Evolutionary conservation across 1,140 invertebrate genomes (phyloP).

Genomic region (Danaus melanippus): DNA sequence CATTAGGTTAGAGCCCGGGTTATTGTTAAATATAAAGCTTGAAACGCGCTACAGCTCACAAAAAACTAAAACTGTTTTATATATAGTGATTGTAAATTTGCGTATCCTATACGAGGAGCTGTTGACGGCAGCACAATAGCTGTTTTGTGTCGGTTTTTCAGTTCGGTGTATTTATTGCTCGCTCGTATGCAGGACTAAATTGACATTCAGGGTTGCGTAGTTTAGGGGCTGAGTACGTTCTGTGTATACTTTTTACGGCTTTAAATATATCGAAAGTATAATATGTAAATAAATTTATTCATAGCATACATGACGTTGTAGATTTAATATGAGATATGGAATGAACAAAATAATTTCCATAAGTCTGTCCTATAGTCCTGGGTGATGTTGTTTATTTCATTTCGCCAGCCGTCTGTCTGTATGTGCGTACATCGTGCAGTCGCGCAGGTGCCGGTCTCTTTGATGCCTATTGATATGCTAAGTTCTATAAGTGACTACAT

Average conservation of each 20-base stretch:
- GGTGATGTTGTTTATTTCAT: constrained; percentile 27
- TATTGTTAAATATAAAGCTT: no score
- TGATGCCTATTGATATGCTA: constrained; percentile 63
- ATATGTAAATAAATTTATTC: no score
- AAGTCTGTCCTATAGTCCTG: no score
- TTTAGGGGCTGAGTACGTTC: constrained; percentile 8
- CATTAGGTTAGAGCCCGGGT: no score
- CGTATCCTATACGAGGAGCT: constrained; percentile 15
- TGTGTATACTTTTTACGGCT: constrained; percentile 3
- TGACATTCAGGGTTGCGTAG: constrained; percentile 11
- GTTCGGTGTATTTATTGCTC: constrained; percentile 24
- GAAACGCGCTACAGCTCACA: no score
- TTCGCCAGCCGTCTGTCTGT: constrained; percentile 38
- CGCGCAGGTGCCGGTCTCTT: constrained; percentile 41
- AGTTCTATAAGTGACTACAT: constrained; percentile 41
- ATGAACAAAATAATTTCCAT: no score
- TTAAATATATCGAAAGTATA: no score
- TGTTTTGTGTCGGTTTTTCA: constrained; percentile 26
- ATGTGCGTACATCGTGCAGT: constrained; percentile 30
- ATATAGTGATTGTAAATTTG: constrained; percentile 23
- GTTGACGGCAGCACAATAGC: constrained; percentile 29
- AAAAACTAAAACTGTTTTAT: background rate
- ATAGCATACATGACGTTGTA: no score
- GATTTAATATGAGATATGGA: no score
- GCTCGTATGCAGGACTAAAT: constrained; percentile 29